Evolutionary conservation across 1,140 invertebrate species (phyloP).

Genomic region (Battus philenor): DNA sequence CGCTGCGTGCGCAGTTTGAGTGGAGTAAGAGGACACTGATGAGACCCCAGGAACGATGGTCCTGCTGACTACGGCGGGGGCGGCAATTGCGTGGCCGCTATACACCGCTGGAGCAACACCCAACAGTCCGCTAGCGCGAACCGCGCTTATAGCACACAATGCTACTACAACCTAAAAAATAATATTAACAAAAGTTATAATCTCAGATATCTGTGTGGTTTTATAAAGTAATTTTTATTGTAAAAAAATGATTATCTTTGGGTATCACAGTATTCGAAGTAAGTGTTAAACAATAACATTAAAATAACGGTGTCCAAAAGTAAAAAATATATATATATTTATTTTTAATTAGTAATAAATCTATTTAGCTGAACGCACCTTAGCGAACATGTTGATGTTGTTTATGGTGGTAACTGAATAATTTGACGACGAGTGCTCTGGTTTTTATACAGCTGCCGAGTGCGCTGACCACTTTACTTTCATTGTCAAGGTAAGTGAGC

Average conservation of each 20-base stretch:
- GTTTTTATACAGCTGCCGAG: conserved; percentile 51
- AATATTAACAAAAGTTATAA: too few species aligned
- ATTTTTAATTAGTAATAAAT: too few species aligned
- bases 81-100: conserved; percentile 24
- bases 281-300: too few species aligned
- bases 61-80: conserved; percentile 25
- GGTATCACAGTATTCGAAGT: too few species aligned
- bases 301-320: too few species aligned
- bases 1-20: conserved; percentile 37
- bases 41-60: conserved; percentile 7
- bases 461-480: conserved; percentile 54
- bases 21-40: conserved; percentile 43
- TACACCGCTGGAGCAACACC: conserved; percentile 21
- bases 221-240: too few species aligned
- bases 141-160: conserved; percentile 16
- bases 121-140: conserved; percentile 26
- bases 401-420: conserved; percentile 70
- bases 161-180: conserved; percentile 19
- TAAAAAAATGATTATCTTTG: too few species aligned
- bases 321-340: too few species aligned
- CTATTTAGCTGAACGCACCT: conserved; percentile 44
- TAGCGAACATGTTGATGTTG: conserved; percentile 69
- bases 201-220: too few species aligned
- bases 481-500: conserved; percentile 66
- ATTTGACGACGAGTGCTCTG: conserved; percentile 50